Base-by-base conservation (phyloP, 2,113 vertebrate genomes). In the Empidonax traillii region DNA sequence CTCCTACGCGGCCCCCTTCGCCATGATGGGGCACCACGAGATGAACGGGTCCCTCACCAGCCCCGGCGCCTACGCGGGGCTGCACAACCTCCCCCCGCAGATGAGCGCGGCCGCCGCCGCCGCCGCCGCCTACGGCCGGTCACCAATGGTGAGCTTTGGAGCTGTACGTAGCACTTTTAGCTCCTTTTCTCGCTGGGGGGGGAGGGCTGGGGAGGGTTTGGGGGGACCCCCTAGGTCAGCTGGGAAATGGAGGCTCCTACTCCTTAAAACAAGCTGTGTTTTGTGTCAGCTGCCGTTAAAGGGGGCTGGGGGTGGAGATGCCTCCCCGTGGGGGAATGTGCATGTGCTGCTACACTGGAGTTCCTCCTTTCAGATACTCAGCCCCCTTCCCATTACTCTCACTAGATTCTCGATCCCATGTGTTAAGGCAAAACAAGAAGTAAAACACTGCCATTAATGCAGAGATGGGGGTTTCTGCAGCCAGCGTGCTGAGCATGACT, bases 11-110 rank as follows among this genome's bases (percentile, higher is more conserved):
- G 87, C 98, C 1, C 99, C 99, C 2, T 99, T 99, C 6, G 99
- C 99, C 39, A 99, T 99, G 99, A 99, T 99, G 98, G 98, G 99
- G 65, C 99, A 99, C 94, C 99, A 99, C 3, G 99, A 99, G 91
- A 99, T 99, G 99, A 99, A 99, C 14, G 99, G 99, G 21, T 98
- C 99, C 6, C 98, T 99, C 77, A 98, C 98, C 89, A 99, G 98
- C 95, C 99, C 99, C 0, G 98, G 99, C 0, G 99, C 99, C 89
- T 99, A 99, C 5, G 98, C 99, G 0, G 97, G 99, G 59, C 98
- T 99, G 13, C 99, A 99, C 98, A 99, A 96, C 95, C 98, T 99
- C 93, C 99, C 99, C 0, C 98, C 99, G 1, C 99, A 99, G 98
- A 99, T 99, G 99, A 99, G 98, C 0, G 99, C 98, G 0, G 99